phyloP scores from a whole-genome alignment of 2,888 invertebrate genomes.

The Scelioninae gen. 1 region DNA sequence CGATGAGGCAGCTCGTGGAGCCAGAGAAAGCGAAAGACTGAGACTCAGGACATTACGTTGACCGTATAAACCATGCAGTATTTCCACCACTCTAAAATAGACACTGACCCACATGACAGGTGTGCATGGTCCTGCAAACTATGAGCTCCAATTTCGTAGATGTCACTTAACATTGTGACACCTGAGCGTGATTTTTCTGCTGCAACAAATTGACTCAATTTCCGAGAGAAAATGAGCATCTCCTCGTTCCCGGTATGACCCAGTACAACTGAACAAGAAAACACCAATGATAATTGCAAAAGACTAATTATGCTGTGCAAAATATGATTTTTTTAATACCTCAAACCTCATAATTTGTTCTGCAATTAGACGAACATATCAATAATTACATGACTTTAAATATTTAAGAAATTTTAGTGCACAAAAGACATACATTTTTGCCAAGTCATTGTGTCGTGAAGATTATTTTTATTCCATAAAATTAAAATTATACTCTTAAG shows the following conservation, averaged over 20 bases:
- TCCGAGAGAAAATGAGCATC: conserved; percentile 34
- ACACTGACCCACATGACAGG: conserved; percentile 67
- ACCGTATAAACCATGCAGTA: conserved; percentile 81
- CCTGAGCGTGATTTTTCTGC: conserved; percentile 14
- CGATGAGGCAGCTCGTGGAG: conserved; percentile 75
- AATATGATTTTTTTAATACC: conserved; percentile 4
- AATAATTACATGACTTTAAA: too few species aligned
- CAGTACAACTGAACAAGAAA: neutral
- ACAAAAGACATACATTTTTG: too few species aligned
- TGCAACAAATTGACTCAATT: conserved; percentile 50
- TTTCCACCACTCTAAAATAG: conserved; percentile 76
- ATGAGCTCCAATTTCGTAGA: conserved; percentile 38
- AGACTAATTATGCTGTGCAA: neutral
- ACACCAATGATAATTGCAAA: conserved; percentile 6
- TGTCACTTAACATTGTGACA: conserved; percentile 42
- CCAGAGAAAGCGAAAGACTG: conserved; percentile 84
- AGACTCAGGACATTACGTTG: conserved; percentile 78
- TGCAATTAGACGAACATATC: too few species aligned
- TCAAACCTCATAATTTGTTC: neutral
- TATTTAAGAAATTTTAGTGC: too few species aligned
- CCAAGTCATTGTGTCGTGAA: too few species aligned
- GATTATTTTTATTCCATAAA: too few species aligned
- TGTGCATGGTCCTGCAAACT: conserved; percentile 60
- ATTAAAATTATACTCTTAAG: too few species aligned
- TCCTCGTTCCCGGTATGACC: conserved; percentile 6